Evolutionary conservation across 2,113 vertebrate genomes (phyloP).

Genomic region (Neogale vison): DNA sequence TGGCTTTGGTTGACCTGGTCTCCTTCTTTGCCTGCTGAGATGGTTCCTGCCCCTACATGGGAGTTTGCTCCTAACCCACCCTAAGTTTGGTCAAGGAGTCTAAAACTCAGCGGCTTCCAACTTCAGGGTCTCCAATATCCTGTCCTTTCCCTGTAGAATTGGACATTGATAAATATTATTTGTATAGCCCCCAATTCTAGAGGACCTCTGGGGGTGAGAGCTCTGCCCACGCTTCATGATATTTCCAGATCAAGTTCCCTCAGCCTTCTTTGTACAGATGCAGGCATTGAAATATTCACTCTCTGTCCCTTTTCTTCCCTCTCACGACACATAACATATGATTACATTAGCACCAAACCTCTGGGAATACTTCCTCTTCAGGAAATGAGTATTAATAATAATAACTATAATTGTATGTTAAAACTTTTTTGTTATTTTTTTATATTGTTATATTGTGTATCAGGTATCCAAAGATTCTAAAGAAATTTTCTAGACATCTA

Average conservation of each 20-base stretch:
- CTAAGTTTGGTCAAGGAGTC: not conserved
- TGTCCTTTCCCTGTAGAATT: not conserved
- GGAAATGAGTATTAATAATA: slow-evolving; percentile 57
- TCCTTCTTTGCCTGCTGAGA: not conserved
- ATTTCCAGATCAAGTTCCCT: not conserved
- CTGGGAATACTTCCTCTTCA: not conserved
- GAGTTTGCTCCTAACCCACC: not conserved
- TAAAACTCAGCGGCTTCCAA: not conserved
- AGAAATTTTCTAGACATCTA: not conserved
- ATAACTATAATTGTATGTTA: not conserved
- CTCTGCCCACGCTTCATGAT: not conserved
- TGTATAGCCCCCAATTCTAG: not conserved
- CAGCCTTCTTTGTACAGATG: not conserved
- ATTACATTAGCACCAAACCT: not conserved
- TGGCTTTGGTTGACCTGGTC: not conserved
- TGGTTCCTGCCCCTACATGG: not conserved
- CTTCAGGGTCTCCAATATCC: rapidly evolving
- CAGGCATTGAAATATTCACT: not conserved
- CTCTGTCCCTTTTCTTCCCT: not conserved
- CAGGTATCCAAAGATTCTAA: not conserved
- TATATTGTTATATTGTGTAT: not conserved
- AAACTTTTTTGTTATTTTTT: slow-evolving; percentile 37
- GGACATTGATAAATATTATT: not conserved
- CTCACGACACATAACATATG: not conserved
- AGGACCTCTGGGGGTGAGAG: not conserved